Evolutionary conservation across 2,113 vertebrate species (phyloP).

Genomic region (Copsychus sechellarum): DNA sequence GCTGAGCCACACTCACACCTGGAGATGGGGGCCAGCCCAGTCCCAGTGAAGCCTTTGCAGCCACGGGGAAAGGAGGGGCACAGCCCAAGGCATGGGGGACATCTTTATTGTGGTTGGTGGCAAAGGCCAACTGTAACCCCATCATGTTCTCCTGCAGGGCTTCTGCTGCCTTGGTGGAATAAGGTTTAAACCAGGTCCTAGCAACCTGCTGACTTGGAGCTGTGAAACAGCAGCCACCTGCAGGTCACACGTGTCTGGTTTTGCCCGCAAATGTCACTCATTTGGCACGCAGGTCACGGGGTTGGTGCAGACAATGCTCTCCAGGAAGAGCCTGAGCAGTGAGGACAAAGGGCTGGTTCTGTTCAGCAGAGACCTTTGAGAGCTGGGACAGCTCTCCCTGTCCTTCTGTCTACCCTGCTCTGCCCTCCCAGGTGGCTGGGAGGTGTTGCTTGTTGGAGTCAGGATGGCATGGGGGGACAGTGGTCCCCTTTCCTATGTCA

Average conservation of each 20-base stretch:
- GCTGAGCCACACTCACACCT: not conserved
- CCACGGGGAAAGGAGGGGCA: rapidly evolving
- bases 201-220: not conserved
- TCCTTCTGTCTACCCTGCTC: not conserved
- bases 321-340: not conserved
- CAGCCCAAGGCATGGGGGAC: not conserved
- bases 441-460: not conserved
- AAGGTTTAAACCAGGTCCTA: not conserved
- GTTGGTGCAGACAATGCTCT: not conserved
- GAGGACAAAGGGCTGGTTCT: not conserved
- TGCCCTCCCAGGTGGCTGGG: not conserved
- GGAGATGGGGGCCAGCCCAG: not conserved
- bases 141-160: not conserved
- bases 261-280: not conserved
- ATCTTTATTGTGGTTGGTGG: not conserved
- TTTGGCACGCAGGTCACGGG: rapidly evolving
- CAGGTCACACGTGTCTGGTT: not conserved
- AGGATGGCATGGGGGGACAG: rapidly evolving
- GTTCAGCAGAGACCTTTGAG: not conserved
- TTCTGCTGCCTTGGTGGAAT: not conserved
- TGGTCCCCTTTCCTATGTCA: not conserved
- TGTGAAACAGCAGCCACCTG: rapidly evolving
- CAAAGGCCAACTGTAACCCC: not conserved
- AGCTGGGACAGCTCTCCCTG: rapidly evolving
- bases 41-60: rapidly evolving